Percentiles rank a stretch among this genome's conserved stretches.
Evolutionary conservation across 2,888 invertebrate genomes (phyloP).

Genomic region (Syrphus vitripennis): DNA sequence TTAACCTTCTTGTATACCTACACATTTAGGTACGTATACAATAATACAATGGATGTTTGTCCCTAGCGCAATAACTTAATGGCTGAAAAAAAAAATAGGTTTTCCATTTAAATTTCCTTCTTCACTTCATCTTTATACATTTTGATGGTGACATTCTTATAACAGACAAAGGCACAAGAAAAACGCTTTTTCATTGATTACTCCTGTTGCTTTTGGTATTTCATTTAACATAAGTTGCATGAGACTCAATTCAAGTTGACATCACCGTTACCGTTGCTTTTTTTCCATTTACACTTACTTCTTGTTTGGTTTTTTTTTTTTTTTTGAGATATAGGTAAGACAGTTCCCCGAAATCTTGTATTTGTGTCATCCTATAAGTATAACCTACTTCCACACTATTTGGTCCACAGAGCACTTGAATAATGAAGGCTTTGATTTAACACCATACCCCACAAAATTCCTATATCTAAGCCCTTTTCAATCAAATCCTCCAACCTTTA

Average conservation of each 20-base stretch:
- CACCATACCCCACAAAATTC: background rate
- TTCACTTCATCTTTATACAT: conserved; percentile 18
- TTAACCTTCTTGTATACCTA: background rate
- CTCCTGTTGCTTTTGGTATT: conserved; percentile 24
- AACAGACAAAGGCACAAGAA: conserved; percentile 7
- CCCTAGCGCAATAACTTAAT: conserved; percentile 58
- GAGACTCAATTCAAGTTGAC: conserved; percentile 35
- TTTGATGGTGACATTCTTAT: conserved; percentile 28
- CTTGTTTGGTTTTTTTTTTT: conserved; percentile 23
- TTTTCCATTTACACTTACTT: conserved; percentile 47
- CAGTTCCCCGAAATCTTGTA: conserved; percentile 10
- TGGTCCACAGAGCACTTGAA: background rate
- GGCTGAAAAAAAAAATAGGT: conserved; percentile 50
- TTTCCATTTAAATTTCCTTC: conserved; percentile 48
- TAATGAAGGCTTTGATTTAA: background rate
- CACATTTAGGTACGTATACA: background rate
- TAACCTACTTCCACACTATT: conserved; percentile 40
- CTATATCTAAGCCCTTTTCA: background rate
- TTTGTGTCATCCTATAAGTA: conserved; percentile 19
- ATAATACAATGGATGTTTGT: conserved; percentile 4
- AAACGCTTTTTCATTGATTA: conserved; percentile 37
- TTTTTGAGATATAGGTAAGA: background rate
- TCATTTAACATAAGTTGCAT: conserved; percentile 26
- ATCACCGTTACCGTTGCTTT: background rate
- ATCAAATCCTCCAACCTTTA: background rate